Evolutionary conservation across 2,797 vertebrate genomes (phyloP).

Genomic region (Choloepus didactylus): DNA sequence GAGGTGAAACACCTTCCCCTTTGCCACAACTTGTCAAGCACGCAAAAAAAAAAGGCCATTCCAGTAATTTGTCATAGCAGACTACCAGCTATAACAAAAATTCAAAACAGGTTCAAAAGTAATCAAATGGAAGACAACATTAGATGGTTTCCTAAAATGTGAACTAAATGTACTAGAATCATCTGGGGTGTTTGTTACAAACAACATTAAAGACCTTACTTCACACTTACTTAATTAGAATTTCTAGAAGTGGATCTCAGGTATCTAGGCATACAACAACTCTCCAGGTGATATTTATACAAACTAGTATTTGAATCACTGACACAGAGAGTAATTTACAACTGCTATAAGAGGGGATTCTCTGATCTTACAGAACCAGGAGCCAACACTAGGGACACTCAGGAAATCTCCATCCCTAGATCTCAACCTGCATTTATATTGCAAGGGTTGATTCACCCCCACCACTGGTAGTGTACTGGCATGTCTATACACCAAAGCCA

Average conservation of each 20-base stretch:
- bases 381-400: background rate
- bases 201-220: conserved; percentile 11
- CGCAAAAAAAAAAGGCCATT: background rate
- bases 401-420: background rate
- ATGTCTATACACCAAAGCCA: background rate
- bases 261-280: background rate
- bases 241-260: conserved; percentile 32
- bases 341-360: background rate
- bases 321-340: conserved; percentile 1
- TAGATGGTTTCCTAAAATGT: conserved; percentile 23
- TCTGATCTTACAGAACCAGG: background rate
- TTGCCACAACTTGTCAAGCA: background rate
- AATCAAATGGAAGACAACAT: background rate
- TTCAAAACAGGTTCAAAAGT: conserved; percentile 1
- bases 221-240: conserved; percentile 28
- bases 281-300: background rate
- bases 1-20: background rate
- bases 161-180: conserved; percentile 35
- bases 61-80: background rate
- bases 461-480: background rate
- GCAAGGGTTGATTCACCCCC: background rate
- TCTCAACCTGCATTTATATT: background rate
- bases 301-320: conserved; percentile 18
- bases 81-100: background rate
- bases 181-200: background rate